Evolutionary conservation across 2,797 vertebrate genomes (phyloP).

Genomic region (Notolepis coatsorum): DNA sequence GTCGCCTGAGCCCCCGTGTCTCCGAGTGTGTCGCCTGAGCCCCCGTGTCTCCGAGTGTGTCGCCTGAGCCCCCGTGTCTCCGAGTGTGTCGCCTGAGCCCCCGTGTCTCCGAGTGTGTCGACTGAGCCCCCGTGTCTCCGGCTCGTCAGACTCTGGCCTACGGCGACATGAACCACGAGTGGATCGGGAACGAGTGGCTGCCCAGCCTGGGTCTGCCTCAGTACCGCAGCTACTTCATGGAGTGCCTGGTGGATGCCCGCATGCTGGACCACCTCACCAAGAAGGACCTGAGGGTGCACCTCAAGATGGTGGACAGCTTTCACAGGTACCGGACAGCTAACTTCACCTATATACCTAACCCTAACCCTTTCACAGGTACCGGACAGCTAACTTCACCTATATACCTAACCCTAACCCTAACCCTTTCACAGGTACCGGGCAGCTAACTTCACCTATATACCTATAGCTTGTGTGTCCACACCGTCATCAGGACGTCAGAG

Average conservation of each 20-base stretch:
- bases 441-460: background rate
- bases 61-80: too few relatives aligned
- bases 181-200: conserved; percentile 99
- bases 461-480: too few relatives aligned
- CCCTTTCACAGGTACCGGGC: conserved; percentile 94
- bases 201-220: conserved; percentile 97
- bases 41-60: too few relatives aligned
- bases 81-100: too few relatives aligned
- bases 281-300: conserved; percentile 97
- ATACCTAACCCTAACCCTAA: too few relatives aligned
- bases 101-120: too few relatives aligned
- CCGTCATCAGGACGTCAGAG: too few relatives aligned
- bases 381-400: background rate
- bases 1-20: too few relatives aligned
- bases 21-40: too few relatives aligned
- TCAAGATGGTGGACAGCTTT: conserved; percentile 99
- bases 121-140: background rate
- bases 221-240: conserved; percentile 99
- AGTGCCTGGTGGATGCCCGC: conserved; percentile 97
- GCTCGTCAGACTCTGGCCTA: conserved; percentile 91
- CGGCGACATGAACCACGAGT: conserved; percentile 98
- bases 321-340: conserved; percentile 87
- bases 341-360: too few relatives aligned
- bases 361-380: conserved; percentile 97
- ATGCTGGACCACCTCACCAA: conserved; percentile 99